Evolutionary conservation across 2,888 invertebrate genomes (phyloP), one percentile per base, ranked within the genome.

Genomic region (Folsomia manolachei): DNA sequence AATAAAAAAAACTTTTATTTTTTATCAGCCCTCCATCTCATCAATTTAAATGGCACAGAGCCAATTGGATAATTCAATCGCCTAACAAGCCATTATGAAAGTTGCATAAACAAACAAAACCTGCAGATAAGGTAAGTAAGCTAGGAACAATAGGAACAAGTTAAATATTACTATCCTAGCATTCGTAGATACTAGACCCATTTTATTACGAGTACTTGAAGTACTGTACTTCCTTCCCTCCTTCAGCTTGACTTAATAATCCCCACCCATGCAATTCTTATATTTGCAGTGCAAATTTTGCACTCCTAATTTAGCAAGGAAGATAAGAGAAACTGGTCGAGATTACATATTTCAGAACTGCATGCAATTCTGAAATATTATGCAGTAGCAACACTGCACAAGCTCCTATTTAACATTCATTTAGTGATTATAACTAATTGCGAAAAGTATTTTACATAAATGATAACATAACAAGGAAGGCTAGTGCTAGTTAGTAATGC

Each of bases 11-110:
- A n/a, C n/a, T n/a, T n/a, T n/a, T n/a, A n/a, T n/a, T n/a, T n/a
- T n/a, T n/a, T n/a, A n/a, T n/a, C n/a, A n/a, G n/a, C 14, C 39
- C 39, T 39, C 39, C 39, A 9, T 39, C 39, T 39, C 39, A n/a
- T 39, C 39, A 39, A 39, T 39, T 39, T 39, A 56, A 56, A 56
- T 56, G 56, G 56, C 56, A 56, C 18, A 19, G 18, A 14, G 56
- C 56, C 56, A 56, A 56, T 56, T 56, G 56, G 56, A 56, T 56
- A 56, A 56, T 56, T 56, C 11, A 56, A 56, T 56, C 56, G 14
- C 39, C 39, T 39, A 39, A 39, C 14, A 56, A 19, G 18, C 18
- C 19, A 56, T 56, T 56, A 56, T 56, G 56, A 56, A 56, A 56
- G 56, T 56, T 56, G 56, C 56, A 56, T 56, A 56, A 56, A 56